phyloP scores from a whole-genome alignment of 2,888 invertebrate species.

The Acleris holmiana region DNA sequence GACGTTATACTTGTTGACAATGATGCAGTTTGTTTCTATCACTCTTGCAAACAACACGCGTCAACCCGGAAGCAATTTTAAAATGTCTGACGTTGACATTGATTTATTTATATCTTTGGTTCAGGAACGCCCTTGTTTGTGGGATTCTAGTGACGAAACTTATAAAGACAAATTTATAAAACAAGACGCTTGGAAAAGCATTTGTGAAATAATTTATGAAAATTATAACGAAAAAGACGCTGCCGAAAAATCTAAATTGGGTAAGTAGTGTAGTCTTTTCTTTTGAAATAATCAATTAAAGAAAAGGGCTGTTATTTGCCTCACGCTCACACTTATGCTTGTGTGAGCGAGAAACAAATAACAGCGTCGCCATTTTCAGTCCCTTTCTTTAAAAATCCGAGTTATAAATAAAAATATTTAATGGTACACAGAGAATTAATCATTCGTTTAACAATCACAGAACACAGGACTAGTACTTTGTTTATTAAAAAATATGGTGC shows the following conservation, averaged over 20 bases:
- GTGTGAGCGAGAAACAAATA: constrained; percentile 41
- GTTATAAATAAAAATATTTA: too few relatives aligned
- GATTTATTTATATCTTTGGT: constrained; percentile 18
- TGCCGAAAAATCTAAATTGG: constrained; percentile 45
- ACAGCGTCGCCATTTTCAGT: constrained; percentile 22
- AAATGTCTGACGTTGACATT: too few relatives aligned
- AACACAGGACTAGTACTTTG: too few relatives aligned
- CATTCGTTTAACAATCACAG: too few relatives aligned
- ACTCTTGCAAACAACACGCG: too few relatives aligned
- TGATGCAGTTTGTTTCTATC: too few relatives aligned
- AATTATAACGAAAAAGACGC: constrained; percentile 45
- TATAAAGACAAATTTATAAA: constrained; percentile 44
- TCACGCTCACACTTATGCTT: constrained; percentile 42
- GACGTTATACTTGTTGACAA: too few relatives aligned
- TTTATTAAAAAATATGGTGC: too few relatives aligned
- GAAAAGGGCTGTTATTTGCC: constrained; percentile 42
- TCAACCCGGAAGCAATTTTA: too few relatives aligned
- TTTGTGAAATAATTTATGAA: constrained; percentile 45
- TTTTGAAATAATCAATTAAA: constrained; percentile 39
- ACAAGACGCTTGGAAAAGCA: constrained; percentile 43
- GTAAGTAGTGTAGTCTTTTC: constrained; percentile 42
- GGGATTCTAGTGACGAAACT: constrained; percentile 46
- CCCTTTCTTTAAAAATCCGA: background rate
- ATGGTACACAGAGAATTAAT: background rate
- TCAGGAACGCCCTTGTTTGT: constrained; percentile 42